Evolutionary conservation across 2,113 vertebrate genomes (phyloP).

Genomic region (Aegithalos caudatus): DNA sequence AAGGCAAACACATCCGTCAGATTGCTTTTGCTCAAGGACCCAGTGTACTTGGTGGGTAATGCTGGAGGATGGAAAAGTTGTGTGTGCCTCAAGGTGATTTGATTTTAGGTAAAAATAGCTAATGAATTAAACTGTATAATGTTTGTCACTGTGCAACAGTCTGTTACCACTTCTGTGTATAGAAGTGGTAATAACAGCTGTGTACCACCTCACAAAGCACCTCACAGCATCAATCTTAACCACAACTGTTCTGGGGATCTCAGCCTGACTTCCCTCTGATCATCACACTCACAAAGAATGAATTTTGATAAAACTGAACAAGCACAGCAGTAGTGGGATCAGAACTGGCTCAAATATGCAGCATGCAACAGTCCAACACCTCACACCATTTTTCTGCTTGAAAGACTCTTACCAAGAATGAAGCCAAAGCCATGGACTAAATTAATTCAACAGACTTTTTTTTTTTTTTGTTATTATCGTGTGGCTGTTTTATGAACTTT

Average conservation of each 20-base stretch:
- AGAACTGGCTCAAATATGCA: not conserved
- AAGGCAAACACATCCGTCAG: not conserved
- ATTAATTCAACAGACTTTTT: not conserved
- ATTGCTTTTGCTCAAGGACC: not conserved
- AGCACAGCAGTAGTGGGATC: not conserved
- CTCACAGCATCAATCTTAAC: rapidly evolving
- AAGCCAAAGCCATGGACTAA: not conserved
- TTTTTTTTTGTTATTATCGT: not conserved
- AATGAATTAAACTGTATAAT: not conserved
- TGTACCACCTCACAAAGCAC: no score
- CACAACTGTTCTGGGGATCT: not conserved
- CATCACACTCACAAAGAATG: rapidly evolving
- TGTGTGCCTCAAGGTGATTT: not conserved
- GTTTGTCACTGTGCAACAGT: not conserved
- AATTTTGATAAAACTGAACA: not conserved
- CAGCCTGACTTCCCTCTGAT: not conserved
- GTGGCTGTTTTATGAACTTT: not conserved
- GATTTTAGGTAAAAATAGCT: not conserved
- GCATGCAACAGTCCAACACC: not conserved
- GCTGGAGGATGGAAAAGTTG: not conserved
- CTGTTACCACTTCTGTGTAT: not conserved
- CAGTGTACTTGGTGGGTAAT: not conserved
- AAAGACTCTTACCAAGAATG: not conserved
- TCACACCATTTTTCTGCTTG: not conserved
- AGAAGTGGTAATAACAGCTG: not conserved